Evolutionary conservation across 2,797 vertebrate genomes (phyloP), one percentile per base, ranked within the genome.

Genomic region (Odontamblyopus rebecca): DNA sequence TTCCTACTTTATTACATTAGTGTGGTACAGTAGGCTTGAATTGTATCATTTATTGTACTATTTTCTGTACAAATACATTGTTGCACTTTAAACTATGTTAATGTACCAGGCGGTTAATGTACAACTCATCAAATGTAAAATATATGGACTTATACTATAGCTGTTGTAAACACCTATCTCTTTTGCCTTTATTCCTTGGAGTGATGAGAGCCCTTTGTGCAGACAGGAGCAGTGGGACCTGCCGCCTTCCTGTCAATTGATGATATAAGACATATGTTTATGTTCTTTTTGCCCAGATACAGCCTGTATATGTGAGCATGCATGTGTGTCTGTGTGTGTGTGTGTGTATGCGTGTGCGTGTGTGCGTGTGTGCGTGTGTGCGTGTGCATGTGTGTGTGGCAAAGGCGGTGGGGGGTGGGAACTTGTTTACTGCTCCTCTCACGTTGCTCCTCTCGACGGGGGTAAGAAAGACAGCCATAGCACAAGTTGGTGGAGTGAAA

Each of bases 231-330:
- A 72, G 80, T 84, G 84, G 82, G 75, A 87, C 76, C 78, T 65
- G 79, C 6, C 29, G 61, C 81, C 85, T 83, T 79, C 74, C 68
- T 83, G 87, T 89, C 90, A 89, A 83, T 88, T 90, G 89, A 91
- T 88, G 82, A 67, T 67, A 53, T 67, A 67, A 88, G 84, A 82
- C 84, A 84, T 85, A 87, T 77, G 84, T 86, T 85, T 86, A 82
- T 85, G 89, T 83, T 82, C 86, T 88, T 88, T 93, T 92, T 93
- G 89, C 92, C 92, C 88, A 87, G 91, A 92, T 91, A 93, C 92
- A 93, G 90, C 82, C 76, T 54, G 65, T 59, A 66, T 80, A 64
- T 76, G 32, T 61, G 65, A 48, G 44, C 1, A 48, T 77, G 41
- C 72, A 66, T 70, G 72, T 73, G 74, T 71, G 75, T 70, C 73